Evolutionary conservation across 2,888 invertebrate genomes (phyloP).

Genomic region (Phyllotreta striolata): DNA sequence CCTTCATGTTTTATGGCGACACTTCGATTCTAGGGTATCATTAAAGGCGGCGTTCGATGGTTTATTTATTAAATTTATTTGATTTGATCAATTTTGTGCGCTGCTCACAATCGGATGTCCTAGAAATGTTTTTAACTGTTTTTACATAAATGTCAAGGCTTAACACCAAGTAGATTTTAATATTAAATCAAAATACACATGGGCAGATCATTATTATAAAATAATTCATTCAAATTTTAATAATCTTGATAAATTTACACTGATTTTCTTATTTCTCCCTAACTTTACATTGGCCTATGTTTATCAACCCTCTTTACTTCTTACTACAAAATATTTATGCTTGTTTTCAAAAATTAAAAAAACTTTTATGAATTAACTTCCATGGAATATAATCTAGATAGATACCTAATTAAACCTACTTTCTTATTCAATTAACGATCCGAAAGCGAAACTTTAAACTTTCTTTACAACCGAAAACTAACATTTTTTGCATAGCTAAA

Average conservation of each 20-base stretch:
- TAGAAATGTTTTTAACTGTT: constrained; percentile 29
- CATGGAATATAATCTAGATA: too few relatives aligned
- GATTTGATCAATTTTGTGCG: constrained; percentile 27
- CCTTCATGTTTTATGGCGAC: background rate
- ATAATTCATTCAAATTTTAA: background rate
- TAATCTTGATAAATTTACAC: too few relatives aligned
- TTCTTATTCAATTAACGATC: too few relatives aligned
- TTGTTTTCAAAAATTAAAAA: too few relatives aligned
- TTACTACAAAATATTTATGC: too few relatives aligned
- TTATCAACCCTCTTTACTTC: too few relatives aligned
- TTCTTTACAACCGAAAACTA: background rate
- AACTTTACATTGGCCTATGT: too few relatives aligned
- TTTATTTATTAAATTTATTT: constrained; percentile 33
- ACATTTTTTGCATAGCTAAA: constrained; percentile 12
- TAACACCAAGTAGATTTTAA: constrained; percentile 46
- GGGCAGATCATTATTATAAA: background rate
- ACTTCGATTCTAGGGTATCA: too few relatives aligned
- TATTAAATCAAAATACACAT: constrained; percentile 35
- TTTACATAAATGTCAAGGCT: constrained; percentile 35
- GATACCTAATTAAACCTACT: too few relatives aligned
- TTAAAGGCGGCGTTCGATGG: background rate
- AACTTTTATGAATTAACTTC: too few relatives aligned
- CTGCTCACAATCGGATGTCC: constrained; percentile 1
- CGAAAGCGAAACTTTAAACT: too few relatives aligned
- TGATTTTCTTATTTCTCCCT: too few relatives aligned